These are phyloP conservation scores for Thamnaconus septentrionalis DNA, from an alignment of 2,113 vertebrate genomes.

Conservation along the genomic window DNA sequence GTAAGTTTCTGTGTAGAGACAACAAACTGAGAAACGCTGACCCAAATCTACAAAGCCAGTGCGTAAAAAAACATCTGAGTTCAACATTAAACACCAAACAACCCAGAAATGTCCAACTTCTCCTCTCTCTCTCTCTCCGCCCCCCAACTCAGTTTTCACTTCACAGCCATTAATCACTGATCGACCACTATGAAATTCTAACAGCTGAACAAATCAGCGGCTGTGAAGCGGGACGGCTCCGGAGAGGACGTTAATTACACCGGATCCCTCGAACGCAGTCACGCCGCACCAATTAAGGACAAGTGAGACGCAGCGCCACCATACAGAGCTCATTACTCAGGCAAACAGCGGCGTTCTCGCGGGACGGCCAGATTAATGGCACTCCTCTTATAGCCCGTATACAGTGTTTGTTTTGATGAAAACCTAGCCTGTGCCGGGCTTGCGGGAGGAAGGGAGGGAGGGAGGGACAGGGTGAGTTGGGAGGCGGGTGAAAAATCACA, in stretches of 20 bases:
- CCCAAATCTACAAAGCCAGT: too few relatives aligned
- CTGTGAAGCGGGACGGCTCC: constrained; percentile 9
- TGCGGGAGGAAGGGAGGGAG: background rate
- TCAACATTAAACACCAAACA: background rate
- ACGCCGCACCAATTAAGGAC: constrained; percentile 62
- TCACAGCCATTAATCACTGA: constrained; percentile 5
- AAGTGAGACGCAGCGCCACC: constrained; percentile 42
- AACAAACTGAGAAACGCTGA: too few relatives aligned
- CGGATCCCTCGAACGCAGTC: constrained; percentile 61
- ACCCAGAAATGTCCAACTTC: too few relatives aligned
- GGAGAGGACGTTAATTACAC: constrained; percentile 55
- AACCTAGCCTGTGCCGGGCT: background rate
- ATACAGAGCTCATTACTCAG: constrained; percentile 64
- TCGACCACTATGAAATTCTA: constrained; percentile 7
- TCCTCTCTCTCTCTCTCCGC: too few relatives aligned
- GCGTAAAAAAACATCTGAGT: background rate
- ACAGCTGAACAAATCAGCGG: constrained; percentile 8
- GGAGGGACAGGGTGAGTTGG: constrained; percentile 3
- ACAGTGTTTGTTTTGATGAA: constrained; percentile 21
- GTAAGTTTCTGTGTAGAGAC: too few relatives aligned
- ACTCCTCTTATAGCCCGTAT: constrained; percentile 33
- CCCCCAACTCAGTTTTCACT: background rate
- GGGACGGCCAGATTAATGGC: constrained; percentile 60
- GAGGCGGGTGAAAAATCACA: background rate
- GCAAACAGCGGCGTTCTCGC: constrained; percentile 52